Conservation (phyloP, 2,797 vertebrate species). For the Morelia viridis region DNA sequence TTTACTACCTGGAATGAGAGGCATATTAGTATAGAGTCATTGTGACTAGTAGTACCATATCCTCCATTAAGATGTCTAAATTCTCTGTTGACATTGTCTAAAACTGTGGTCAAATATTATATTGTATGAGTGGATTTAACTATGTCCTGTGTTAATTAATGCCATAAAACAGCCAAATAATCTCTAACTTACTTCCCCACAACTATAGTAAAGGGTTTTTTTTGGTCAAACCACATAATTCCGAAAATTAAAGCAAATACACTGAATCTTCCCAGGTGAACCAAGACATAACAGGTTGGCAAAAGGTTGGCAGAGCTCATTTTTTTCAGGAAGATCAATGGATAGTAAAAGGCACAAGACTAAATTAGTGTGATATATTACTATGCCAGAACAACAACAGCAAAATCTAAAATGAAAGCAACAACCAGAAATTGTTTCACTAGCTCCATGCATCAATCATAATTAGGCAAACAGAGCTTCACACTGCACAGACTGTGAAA, state of each 20-base stretch:
- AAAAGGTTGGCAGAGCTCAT: neutral
- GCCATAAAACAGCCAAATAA: neutral
- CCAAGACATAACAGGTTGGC: neutral
- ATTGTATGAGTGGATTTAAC: neutral
- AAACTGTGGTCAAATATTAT: neutral
- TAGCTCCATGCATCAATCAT: neutral
- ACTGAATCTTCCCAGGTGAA: neutral
- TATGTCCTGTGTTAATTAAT: neutral
- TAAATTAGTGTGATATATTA: neutral
- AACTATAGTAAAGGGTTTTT: neutral
- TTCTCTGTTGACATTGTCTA: neutral
- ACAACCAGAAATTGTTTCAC: neutral
- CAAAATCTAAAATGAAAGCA: neutral
- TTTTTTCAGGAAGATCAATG: neutral
- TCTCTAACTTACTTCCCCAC: neutral
- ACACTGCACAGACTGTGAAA: neutral
- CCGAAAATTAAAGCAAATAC: neutral
- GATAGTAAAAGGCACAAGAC: neutral
- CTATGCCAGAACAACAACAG: no score
- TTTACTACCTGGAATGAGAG: neutral
- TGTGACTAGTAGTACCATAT: neutral
- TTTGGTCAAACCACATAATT: neutral
- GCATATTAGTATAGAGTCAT: neutral
- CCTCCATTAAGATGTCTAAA: neutral
- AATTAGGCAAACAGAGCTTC: neutral